phyloP scores from a whole-genome alignment of 2,113 vertebrate genomes.

The Solea senegalensis region DNA sequence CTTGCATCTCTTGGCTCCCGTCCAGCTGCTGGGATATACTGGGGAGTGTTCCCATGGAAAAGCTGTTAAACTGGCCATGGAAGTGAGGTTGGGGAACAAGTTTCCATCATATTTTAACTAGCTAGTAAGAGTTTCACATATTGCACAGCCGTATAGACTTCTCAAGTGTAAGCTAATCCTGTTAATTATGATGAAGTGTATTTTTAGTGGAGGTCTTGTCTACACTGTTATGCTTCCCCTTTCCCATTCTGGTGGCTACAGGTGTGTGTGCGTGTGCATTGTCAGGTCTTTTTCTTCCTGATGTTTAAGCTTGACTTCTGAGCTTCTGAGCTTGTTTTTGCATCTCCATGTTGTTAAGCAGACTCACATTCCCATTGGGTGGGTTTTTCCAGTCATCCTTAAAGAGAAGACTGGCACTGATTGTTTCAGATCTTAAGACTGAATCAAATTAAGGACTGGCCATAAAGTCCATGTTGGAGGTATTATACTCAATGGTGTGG shows the following conservation, averaged over 20 bases:
- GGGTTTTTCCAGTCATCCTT: slow-evolving; percentile 60
- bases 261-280: slow-evolving; percentile 6
- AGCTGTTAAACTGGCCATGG: slow-evolving; percentile 71
- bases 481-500: slow-evolving; percentile 60
- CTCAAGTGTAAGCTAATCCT: slow-evolving; percentile 2
- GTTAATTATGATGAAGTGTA: slow-evolving; percentile 11
- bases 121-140: slow-evolving; percentile 38
- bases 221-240: slow-evolving; percentile 3
- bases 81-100: slow-evolving; percentile 69
- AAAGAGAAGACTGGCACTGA: slow-evolving; percentile 64
- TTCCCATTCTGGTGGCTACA: slow-evolving; percentile 22
- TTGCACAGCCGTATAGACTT: slow-evolving; percentile 33
- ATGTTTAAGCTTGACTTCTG: slow-evolving; percentile 27
- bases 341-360: slow-evolving; percentile 72
- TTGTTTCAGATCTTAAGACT: slow-evolving; percentile 65
- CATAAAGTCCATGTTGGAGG: slow-evolving; percentile 61
- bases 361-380: slow-evolving; percentile 70
- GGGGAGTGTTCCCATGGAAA: slow-evolving; percentile 74
- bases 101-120: slow-evolving; percentile 74
- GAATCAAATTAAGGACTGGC: slow-evolving; percentile 72
- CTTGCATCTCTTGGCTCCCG: slow-evolving; percentile 70
- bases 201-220: slow-evolving; percentile 1
- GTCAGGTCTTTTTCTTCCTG: slow-evolving; percentile 35
- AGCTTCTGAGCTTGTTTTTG: slow-evolving; percentile 55
- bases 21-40: slow-evolving; percentile 54